Conservation (phyloP, 1,140 invertebrate genomes). For the Drosophila subobscura region DNA sequence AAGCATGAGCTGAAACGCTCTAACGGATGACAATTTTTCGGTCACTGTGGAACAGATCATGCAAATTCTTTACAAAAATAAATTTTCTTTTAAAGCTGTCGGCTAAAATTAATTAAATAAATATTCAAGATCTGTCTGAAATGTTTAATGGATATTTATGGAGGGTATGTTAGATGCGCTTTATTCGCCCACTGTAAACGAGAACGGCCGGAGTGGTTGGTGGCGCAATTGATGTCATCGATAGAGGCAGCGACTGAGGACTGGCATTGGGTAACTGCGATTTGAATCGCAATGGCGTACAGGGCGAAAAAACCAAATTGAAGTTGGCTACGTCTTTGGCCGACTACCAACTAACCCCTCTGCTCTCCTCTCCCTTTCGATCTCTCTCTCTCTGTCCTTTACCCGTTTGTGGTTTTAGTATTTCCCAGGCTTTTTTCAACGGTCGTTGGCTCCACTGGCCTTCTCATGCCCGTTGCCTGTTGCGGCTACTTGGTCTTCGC, state of each 20-base stretch:
- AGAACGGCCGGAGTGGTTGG: constrained; percentile 11
- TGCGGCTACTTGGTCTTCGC: constrained; percentile 49
- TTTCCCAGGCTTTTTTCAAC: constrained; percentile 57
- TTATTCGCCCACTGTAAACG: constrained; percentile 5
- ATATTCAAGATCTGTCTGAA: too few relatives aligned
- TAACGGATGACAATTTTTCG: constrained; percentile 57
- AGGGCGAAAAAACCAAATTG: constrained; percentile 68
- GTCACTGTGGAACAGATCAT: background rate
- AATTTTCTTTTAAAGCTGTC: background rate
- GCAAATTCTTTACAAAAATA: background rate
- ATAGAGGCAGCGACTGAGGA: constrained; percentile 36
- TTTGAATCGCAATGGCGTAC: constrained; percentile 75
- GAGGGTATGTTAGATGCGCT: background rate
- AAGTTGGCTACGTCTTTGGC: constrained; percentile 59
- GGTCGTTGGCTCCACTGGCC: constrained; percentile 60
- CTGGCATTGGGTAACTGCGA: constrained; percentile 39
- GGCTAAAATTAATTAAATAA: too few relatives aligned
- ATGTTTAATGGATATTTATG: background rate
- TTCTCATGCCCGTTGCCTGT: constrained; percentile 48
- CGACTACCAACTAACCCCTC: constrained; percentile 8
- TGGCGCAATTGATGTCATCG: constrained; percentile 70
- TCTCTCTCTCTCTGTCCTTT: background rate
- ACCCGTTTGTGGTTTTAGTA: constrained; percentile 23
- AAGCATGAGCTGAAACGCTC: constrained; percentile 71
- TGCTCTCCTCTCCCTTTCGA: background rate